Conservation (phyloP, 1,140 invertebrate species). For the Drosophila ficusphila region DNA sequence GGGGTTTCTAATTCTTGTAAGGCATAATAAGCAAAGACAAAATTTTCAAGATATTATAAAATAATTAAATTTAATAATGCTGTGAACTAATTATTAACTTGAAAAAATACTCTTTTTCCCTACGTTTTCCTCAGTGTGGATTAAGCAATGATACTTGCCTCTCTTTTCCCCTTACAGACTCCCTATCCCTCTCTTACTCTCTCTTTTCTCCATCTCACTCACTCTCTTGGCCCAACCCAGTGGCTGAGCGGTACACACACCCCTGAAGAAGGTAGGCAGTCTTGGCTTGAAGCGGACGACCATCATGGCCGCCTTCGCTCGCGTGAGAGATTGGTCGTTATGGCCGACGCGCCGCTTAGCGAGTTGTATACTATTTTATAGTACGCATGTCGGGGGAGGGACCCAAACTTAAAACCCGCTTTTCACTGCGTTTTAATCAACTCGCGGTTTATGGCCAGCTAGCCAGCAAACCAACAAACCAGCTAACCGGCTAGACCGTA, state of each 20-base stretch:
- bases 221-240: conserved; percentile 7
- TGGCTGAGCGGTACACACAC: conserved; percentile 2
- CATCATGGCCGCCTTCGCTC: conserved; percentile 62
- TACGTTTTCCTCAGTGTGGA: conserved; percentile 34
- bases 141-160: conserved; percentile 11
- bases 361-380: conserved; percentile 33
- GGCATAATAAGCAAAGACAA: no score
- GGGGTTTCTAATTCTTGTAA: not conserved
- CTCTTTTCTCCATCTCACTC: not conserved
- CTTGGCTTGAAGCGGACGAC: not conserved
- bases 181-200: not conserved
- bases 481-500: conserved; percentile 38
- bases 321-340: conserved; percentile 57
- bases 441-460: conserved; percentile 31
- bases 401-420: conserved; percentile 29
- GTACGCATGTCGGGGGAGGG: conserved; percentile 66
- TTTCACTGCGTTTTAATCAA: conserved; percentile 70
- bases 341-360: conserved; percentile 36
- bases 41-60: no score
- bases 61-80: not conserved
- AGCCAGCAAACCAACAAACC: no score
- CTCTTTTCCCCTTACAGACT: not conserved
- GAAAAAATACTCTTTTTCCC: no score
- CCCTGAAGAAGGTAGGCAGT: conserved; percentile 9
- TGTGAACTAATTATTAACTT: no score